phyloP scores from a whole-genome alignment of 2,797 vertebrate genomes.

The Gymnoscopelus microlampas region DNA sequence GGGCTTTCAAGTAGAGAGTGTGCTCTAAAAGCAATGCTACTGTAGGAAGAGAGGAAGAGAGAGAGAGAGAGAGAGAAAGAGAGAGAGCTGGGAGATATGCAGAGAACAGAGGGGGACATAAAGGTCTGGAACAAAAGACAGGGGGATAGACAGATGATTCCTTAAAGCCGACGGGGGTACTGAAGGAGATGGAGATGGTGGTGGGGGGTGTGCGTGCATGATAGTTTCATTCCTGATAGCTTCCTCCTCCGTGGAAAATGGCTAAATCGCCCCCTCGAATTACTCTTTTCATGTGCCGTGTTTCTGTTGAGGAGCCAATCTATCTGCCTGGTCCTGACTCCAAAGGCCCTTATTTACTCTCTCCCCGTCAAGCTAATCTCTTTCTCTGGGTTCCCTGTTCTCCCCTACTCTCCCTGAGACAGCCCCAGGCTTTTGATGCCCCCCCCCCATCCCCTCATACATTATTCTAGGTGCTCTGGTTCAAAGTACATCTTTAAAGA shows the following conservation, averaged over 20 bases:
- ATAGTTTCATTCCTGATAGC: conserved; percentile 60
- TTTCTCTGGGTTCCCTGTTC: neutral
- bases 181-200: conserved; percentile 24
- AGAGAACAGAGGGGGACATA: conserved; percentile 26
- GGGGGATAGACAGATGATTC: conserved; percentile 44
- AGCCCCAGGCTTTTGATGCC: too few species aligned
- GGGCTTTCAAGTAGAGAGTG: too few species aligned
- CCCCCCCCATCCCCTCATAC: too few species aligned
- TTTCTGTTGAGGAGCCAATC: conserved; percentile 70
- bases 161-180: conserved; percentile 28
- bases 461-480: too few species aligned
- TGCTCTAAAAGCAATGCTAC: too few species aligned
- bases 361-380: neutral
- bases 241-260: conserved; percentile 58
- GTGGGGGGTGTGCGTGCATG: conserved; percentile 35
- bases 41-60: conserved; percentile 34
- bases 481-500: too few species aligned
- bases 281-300: conserved; percentile 64
- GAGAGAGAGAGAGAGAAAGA: conserved; percentile 15
- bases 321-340: conserved; percentile 64
- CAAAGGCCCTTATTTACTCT: conserved; percentile 67
- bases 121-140: conserved; percentile 34
- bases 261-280: conserved; percentile 67
- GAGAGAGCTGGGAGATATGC: conserved; percentile 26
- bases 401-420: conserved; percentile 15